Conservation (phyloP, 2,888 invertebrate species). For the Elegia similella region DNA sequence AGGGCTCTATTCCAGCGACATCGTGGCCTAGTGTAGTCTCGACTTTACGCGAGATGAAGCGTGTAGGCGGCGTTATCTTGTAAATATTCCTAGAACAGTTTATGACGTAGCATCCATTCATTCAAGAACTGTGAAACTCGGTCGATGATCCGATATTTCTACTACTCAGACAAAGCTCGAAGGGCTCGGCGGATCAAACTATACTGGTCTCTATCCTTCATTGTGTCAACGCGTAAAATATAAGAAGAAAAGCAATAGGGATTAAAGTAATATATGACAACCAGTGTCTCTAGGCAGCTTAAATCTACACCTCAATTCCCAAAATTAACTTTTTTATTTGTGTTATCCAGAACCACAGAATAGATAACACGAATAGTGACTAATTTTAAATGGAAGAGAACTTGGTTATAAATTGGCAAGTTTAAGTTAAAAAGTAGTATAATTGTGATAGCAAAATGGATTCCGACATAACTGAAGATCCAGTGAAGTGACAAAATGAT, state of each 20-base stretch:
- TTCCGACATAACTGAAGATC: conserved; percentile 9
- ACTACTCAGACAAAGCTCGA: conserved; percentile 32
- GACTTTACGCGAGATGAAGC: conserved; percentile 21
- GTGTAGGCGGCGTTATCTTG: conserved; percentile 54
- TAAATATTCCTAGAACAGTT: conserved; percentile 50
- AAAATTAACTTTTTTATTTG: background rate
- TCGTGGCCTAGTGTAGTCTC: conserved; percentile 36
- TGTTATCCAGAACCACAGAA: conserved; percentile 9
- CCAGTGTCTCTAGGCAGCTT: conserved; percentile 20
- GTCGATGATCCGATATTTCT: conserved; percentile 31
- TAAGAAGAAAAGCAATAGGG: conserved; percentile 35
- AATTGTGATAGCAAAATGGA: conserved; percentile 10
- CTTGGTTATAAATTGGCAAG: background rate
- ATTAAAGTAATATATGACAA: conserved; percentile 29
- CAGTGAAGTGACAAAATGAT: conserved; percentile 70
- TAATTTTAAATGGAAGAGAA: background rate
- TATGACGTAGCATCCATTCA: conserved; percentile 57
- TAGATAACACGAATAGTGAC: background rate
- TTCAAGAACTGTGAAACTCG: conserved; percentile 57
- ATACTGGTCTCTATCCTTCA: conserved; percentile 43
- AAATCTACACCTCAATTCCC: background rate
- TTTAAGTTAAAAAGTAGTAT: background rate
- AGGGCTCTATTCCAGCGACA: conserved; percentile 22
- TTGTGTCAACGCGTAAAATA: conserved; percentile 42
- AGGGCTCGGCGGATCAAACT: conserved; percentile 35